A percentile compares a stretch with the other conserved stretches of the same genome.
phyloP scores from a whole-genome alignment of 2,113 vertebrate genomes.

The Aegithalos caudatus region DNA sequence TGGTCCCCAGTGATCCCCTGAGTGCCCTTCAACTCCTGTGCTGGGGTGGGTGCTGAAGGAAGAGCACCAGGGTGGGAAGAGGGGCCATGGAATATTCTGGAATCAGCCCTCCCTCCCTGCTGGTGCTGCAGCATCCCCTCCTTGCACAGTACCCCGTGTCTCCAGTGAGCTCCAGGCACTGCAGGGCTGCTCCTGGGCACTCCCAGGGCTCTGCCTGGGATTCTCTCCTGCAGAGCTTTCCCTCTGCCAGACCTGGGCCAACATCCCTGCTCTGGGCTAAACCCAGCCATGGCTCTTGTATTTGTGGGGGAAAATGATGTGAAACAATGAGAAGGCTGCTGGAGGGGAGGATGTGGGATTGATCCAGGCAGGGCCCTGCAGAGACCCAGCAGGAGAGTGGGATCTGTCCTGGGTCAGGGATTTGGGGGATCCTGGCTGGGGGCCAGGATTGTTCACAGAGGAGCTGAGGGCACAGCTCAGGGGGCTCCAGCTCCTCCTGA shows the following conservation, averaged over 20 bases:
- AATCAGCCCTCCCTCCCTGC: fast-evolving
- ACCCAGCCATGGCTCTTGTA: fast-evolving
- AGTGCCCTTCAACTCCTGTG: fast-evolving
- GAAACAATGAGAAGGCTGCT: background rate
- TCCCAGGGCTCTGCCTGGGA: background rate
- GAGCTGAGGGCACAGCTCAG: background rate
- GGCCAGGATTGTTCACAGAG: background rate
- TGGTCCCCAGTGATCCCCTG: background rate
- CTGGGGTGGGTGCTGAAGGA: fast-evolving
- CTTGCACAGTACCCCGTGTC: too few relatives aligned
- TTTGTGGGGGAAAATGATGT: background rate
- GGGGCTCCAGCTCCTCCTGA: too few relatives aligned
- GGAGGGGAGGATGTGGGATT: background rate
- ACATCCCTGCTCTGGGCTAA: background rate
- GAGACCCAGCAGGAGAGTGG: background rate
- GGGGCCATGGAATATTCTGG: background rate
- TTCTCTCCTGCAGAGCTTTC: background rate
- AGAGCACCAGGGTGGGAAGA: background rate
- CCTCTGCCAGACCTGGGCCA: background rate
- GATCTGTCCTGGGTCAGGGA: background rate
- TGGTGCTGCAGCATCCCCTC: background rate
- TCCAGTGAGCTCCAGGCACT: background rate
- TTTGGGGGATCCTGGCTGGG: background rate
- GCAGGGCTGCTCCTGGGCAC: background rate
- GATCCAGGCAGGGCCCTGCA: background rate